Percentiles rank a stretch among this genome's conserved stretches.
These are phyloP conservation scores for Cyprinodon diabolis DNA, from an alignment of 2,797 vertebrate genomes.

Conservation along the genomic window DNA sequence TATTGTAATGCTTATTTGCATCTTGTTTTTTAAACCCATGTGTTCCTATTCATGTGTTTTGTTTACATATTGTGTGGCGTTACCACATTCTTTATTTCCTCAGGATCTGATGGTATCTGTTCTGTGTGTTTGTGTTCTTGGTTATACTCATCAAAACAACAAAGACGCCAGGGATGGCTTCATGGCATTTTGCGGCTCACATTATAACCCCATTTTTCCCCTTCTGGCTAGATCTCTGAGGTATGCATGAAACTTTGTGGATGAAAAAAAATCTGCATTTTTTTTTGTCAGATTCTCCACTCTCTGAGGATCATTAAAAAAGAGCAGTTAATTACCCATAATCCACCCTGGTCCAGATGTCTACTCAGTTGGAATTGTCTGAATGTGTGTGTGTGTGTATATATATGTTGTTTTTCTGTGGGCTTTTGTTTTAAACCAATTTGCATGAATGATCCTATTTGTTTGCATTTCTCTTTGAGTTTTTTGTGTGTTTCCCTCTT, in stretches of 20 bases:
- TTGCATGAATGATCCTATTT: neutral
- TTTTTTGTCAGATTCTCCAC: conserved; percentile 20
- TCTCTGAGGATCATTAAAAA: conserved; percentile 68
- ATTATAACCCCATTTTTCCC: conserved; percentile 53
- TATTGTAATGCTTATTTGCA: neutral
- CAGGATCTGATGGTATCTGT: too few relatives aligned
- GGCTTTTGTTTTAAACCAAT: neutral
- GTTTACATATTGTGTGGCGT: neutral
- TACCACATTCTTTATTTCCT: too few relatives aligned
- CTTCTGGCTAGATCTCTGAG: conserved; percentile 30
- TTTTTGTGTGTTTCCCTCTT: neutral
- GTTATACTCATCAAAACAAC: neutral
- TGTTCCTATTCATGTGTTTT: neutral
- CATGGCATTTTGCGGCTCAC: conserved; percentile 19
- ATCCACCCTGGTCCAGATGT: conserved; percentile 77
- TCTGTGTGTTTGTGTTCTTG: neutral
- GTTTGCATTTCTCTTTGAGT: neutral
- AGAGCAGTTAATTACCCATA: conserved; percentile 75
- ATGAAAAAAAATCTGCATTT: conserved; percentile 22
- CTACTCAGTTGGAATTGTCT: conserved; percentile 53
- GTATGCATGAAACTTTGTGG: conserved; percentile 16
- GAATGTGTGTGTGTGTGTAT: conserved; percentile 5
- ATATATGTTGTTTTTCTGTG: neutral
- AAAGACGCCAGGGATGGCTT: neutral
- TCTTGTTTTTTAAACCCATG: neutral